Conservation (phyloP, 2,113 vertebrate species). For the Azemiops feae region DNA sequence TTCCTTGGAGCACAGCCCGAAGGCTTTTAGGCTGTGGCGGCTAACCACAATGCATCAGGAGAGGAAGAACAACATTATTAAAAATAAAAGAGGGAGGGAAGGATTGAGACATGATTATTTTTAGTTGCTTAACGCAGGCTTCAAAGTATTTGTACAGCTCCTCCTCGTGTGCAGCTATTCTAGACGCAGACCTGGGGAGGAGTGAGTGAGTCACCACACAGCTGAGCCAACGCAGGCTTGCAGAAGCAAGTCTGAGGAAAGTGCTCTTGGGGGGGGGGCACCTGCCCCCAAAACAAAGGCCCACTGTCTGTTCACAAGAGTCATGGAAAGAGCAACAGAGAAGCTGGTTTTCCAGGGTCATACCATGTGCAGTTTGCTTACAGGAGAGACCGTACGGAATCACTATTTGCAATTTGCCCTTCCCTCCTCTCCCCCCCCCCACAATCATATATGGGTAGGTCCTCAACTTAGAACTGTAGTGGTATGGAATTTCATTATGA, state of each 20-base stretch:
- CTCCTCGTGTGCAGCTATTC: not conserved
- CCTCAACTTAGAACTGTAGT: not conserved
- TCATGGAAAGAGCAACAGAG: too few relatives aligned
- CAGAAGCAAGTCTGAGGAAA: not conserved
- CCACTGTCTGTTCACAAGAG: not conserved
- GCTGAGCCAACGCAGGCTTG: not conserved
- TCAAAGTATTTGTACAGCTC: not conserved
- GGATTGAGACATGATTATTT: conserved; percentile 28
- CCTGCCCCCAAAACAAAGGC: not conserved
- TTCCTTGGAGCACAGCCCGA: not conserved
- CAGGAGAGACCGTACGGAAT: not conserved
- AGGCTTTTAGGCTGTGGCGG: not conserved
- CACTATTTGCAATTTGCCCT: not conserved
- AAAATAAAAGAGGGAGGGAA: conserved; percentile 33
- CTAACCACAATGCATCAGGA: not conserved
- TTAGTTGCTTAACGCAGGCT: not conserved
- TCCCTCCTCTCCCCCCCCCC: accelerated
- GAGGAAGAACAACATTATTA: not conserved
- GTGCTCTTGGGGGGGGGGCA: not conserved
- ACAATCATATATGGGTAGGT: not conserved
- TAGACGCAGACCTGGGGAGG: not conserved
- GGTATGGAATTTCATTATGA: not conserved
- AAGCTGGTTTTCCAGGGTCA: not conserved
- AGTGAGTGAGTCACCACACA: not conserved
- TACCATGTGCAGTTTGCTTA: too few relatives aligned